Evolutionary conservation across 2,797 vertebrate genomes (phyloP).

Genomic region (Adrianichthys oophorus): DNA sequence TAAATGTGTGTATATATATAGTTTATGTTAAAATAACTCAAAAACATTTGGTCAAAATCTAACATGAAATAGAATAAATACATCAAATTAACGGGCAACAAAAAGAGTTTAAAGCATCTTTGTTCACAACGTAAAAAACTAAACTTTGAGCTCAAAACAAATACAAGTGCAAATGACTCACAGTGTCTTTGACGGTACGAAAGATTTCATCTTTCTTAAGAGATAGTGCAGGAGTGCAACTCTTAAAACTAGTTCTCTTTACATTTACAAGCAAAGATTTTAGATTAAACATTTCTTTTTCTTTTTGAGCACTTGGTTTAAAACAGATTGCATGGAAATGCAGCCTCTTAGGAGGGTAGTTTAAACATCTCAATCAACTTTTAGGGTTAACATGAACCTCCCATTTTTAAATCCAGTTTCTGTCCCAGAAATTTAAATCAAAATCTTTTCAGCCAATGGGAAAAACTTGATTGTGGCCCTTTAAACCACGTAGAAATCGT

Average conservation of each 20-base stretch:
- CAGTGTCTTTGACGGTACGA: conserved; percentile 74
- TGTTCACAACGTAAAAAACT: conserved; percentile 49
- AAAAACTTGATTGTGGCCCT: conserved; percentile 44
- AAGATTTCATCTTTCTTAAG: conserved; percentile 62
- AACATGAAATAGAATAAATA: conserved; percentile 47
- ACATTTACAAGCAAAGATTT: conserved; percentile 49
- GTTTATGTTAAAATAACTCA: conserved; percentile 48
- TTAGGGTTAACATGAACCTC: conserved; percentile 13
- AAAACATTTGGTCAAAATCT: conserved; percentile 60
- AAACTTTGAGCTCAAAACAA: conserved; percentile 42
- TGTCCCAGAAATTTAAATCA: conserved; percentile 16
- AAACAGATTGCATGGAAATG: conserved; percentile 47
- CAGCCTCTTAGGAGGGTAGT: conserved; percentile 23
- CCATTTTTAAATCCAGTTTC: conserved; percentile 5
- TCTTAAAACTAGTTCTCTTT: conserved; percentile 62
- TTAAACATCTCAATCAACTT: conserved; percentile 9
- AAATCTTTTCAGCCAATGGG: conserved; percentile 19
- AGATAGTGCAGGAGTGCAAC: conserved; percentile 68
- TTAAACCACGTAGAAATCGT: conserved; percentile 47
- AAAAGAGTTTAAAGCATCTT: conserved; percentile 42
- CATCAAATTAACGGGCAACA: conserved; percentile 41
- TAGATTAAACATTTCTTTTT: conserved; percentile 40
- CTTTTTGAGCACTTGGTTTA: conserved; percentile 63
- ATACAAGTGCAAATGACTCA: conserved; percentile 75
- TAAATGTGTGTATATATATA: conserved; percentile 38